phyloP scores from a whole-genome alignment of 2,113 vertebrate species.

The Lethenteron reissneri region DNA sequence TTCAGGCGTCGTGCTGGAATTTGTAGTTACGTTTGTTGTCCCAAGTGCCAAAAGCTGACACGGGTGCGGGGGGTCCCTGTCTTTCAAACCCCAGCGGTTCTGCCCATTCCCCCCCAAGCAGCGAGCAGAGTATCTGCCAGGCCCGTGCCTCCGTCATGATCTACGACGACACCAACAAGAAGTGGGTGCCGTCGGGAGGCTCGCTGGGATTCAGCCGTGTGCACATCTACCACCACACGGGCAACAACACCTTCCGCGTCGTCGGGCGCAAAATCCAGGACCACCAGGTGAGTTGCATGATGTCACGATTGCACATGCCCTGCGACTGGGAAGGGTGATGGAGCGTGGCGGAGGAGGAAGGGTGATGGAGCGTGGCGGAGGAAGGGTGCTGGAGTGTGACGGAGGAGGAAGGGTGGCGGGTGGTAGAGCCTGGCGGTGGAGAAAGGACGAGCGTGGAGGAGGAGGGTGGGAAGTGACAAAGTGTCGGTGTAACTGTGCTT shows the following conservation, averaged over 20 bases:
- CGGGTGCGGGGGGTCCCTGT: too few relatives aligned
- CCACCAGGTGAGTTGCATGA: slow-evolving; percentile 44
- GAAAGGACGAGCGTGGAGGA: too few relatives aligned
- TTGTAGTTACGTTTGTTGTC: too few relatives aligned
- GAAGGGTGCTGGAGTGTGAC: neutral
- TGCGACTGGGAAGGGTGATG: neutral
- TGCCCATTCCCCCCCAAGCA: slow-evolving; percentile 19
- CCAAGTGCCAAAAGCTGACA: too few relatives aligned
- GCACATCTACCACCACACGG: slow-evolving; percentile 95
- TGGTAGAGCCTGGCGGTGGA: too few relatives aligned
- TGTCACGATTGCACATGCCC: neutral
- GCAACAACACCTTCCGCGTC: slow-evolving; percentile 91
- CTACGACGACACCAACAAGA: slow-evolving; percentile 95
- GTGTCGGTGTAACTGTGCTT: too few relatives aligned
- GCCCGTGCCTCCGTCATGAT: slow-evolving; percentile 96
- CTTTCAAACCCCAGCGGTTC: neutral
- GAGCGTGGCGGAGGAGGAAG: neutral
- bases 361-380: too few relatives aligned
- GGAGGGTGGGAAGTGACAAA: too few relatives aligned
- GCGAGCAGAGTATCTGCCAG: slow-evolving; percentile 99
- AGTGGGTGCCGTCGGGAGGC: slow-evolving; percentile 90
- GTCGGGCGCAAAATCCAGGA: slow-evolving; percentile 97
- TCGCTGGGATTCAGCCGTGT: slow-evolving; percentile 94
- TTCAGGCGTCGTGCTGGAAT: too few relatives aligned
- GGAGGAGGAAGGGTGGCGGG: neutral